Evolutionary conservation across 2,113 vertebrate species (phyloP), one percentile per base, ranked within the genome.

Genomic region (Larimichthys polyactis): DNA sequence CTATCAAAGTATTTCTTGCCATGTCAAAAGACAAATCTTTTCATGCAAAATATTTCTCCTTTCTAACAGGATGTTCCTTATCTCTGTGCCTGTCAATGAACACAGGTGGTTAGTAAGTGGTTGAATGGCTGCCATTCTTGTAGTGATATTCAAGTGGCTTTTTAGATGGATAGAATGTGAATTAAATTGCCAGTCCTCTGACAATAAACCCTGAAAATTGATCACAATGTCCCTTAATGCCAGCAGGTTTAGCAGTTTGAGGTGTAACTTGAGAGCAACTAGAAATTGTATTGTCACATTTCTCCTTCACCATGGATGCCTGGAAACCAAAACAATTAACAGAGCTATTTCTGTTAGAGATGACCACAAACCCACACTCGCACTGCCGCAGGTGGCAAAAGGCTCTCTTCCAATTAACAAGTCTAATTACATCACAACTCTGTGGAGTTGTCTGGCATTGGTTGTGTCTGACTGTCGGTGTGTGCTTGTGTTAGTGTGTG

Each of bases 321-420:
- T 81, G 52, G 81, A 90, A 89, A 84, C 77, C 84, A 85, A 90
- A 87, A 87, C 84, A 90, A 87, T 90, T 89, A 89, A 64, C 79
- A 10, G 36, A 63, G 52, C 81, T 68, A 75, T 89, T 90, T 84
- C 85, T 84, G 67, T n/a, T 19, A 32, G 84, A 78, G 88, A 87
- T 86, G 90, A 91, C 89, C 87, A 90, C 89, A 73, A 67, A 78
- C 77, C 82, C 79, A 73, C 87, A 79, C 81, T 83, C 83, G 69
- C 14, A 3, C 88, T 89, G 89, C 79, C 71, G 86, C 92, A 91
- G 87, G 89, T 92, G 89, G 89, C 62, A 11, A 52, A 81, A 74
- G 66, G 80, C 85, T 90, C 62, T 65, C 68, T 83, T 87, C 87
- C 86, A 93, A 90, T 92, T 90, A 92, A 90, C 93, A 92, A 81